Base-by-base conservation (phyloP, 2,888 invertebrate genomes). In the Mechanitis messenoides region DNA sequence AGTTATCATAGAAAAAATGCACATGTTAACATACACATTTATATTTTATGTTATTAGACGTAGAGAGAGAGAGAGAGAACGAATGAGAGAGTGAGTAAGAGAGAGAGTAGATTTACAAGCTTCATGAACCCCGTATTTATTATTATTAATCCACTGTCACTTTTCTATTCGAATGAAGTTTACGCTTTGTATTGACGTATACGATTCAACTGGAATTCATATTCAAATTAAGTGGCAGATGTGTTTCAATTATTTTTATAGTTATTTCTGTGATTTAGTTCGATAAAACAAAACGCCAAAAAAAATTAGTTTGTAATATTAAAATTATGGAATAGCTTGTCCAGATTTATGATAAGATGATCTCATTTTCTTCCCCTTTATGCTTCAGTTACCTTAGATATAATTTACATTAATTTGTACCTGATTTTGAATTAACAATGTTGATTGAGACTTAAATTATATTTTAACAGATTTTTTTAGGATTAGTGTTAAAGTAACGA, bases 331-430 rank as follows among this genome's bases (percentile, higher is more conserved):
- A 72, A 74, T 73, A 71, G 73, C 71, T 76, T 76, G 55, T 61
- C 65, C 62, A 62, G 57, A 64, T 55, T 62, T 50, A 38, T 59
- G 45, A 67, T 74, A 80, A 79, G 78, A 74, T 78, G 89, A 90
- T 90, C 90, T 89, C 89, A 89, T 75, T 71, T 75, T 82, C 83
- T 87, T 87, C 85, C 85, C 81, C 75, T 81, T 78, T 73, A 77
- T 79, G 80, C 75, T 86, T 86, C 79, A 84, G 88, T 89, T 90
- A 90, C 89, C 89, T 81, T 89, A 87, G 86, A 81, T 71, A 83
- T 87, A 87, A 83, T 85, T 87, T 86, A 75, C 74, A 80, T 85
- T 87, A 77, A 85, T 88, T 89, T 87, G 89, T 89, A 89, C 89
- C 89, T 89, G 89, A 89, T 88, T 88, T 88, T 83, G 76, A 75